Evolutionary conservation across 2,888 invertebrate species (phyloP), one percentile per base, ranked within the genome.

Genomic region (Sarcophaga carnaria): DNA sequence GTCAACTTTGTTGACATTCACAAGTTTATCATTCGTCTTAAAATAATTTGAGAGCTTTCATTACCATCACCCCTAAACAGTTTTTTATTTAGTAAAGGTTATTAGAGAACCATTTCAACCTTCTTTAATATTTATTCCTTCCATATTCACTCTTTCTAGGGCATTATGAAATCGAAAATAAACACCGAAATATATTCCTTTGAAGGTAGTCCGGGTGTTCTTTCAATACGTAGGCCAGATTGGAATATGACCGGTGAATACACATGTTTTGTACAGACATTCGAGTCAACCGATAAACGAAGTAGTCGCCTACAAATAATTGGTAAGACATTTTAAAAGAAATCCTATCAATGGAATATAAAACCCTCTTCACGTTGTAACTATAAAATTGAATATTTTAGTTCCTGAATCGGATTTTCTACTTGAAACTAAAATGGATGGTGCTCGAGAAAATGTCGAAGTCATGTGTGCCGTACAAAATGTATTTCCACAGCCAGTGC

Each of bases 171-270:
- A 91, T 91, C 93, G 79, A 93, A 93, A 89, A 93, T 93, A 88
- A 93, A 93, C 89, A 92, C 92, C 86, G 92, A 92, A 90, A 92
- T 92, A 88, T 92, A 92, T 87, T 91, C 91, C 63, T 89, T 91
- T 89, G 93, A 91, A 88, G 92, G 93, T 87, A 93, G 92, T 90
- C 93, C 93, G 88, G 93, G 93, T 87, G 92, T 93, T 86, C 92
- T 93, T 90, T 92, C 93, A 89, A 93, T 93, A 90, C 93, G 90
- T 89, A 92, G 93, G 88, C 94, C 94, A 86, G 92, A 93, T 90
- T 93, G 93, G 93, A 93, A 93, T 90, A 93, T 93, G 93, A 93
- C 93, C 80, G 93, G 93, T 74, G 93, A 93, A 89, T 93, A 93
- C 87, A 93, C 93, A 81, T 93, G 93, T 90, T 91, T 92, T 80